Evolutionary conservation across 92 coral and sea anemone species (phyloP), one percentile per base, ranked within the genome.

Genomic region (Desmophyllum pertusum): DNA sequence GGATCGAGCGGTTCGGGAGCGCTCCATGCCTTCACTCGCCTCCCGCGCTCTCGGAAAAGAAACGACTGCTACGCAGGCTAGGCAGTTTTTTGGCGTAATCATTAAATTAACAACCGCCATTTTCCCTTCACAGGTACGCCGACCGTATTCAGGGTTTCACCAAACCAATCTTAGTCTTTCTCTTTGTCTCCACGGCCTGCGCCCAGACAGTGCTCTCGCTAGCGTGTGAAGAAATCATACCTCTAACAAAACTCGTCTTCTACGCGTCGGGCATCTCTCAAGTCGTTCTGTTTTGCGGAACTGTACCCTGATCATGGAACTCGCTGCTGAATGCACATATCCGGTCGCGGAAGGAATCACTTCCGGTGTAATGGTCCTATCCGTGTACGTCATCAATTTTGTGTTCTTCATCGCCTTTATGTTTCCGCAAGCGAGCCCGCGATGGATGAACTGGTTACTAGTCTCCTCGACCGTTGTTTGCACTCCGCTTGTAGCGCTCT

Each of bases 311-410:
- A 61, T 92, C 31, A 90, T 92, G 93, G 98, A 96, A 65, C 89
- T 94, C 37, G 99, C 98, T 13, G 99, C 91, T 0, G 99, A 96
- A 86, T 92, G 98, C 82, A 42, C 99, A 6, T 96, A 86, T 76
- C 99, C 99, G 6, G 99, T 96, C 0, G 99, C 99, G 5, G 99
- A 96, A 75, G 99, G 99, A 23, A 94, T 96, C 30, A 96, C 98
- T 41, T 92, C 98, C 13, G 99, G 99, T 21, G 94, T 91, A 14
- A 86, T 93, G 79, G 83, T 95, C 38, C 73, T 96, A 71, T 90
- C 94, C 10, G 98, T 92, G 18, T 94, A 92, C 83, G 83, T 83
- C 79, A 87, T 96, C 70, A 95, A 96, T 70, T 81, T 93, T 59
- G 85, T 94, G 52, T 96, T 96, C 89, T 93, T 96, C 69, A 80